Base-by-base conservation (phyloP, 2,113 vertebrate genomes). In the Romanogobio albipinnatus region DNA sequence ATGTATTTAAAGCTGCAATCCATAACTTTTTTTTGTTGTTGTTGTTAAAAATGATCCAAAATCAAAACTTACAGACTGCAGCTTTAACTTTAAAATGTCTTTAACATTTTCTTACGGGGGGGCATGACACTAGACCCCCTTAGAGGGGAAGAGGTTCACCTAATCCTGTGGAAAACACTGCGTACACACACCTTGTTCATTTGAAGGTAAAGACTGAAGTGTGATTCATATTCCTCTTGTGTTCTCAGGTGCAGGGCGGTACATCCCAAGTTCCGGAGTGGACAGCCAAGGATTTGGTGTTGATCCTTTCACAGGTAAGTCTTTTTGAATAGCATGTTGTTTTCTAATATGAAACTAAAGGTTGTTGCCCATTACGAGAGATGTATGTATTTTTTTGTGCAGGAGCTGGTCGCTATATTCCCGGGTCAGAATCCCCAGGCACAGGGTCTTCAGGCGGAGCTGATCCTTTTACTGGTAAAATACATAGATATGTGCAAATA, bases 321-420 rank as follows among this genome's bases (percentile, higher is more conserved):
- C 45, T 71, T 59, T 73, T 8, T 0, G 9, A 24, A 75, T 9
- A 45, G 39, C 36, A 9, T 3, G 24, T 22, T 33, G 39, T 78
- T 26, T 24, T 11, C 14, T 51, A n/a, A 51, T 49, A 49, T 33
- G 61, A 81, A 22, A 43, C 3, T 10, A 61, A 61, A 61, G 19
- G 0, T 56, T 53, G 3, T 36, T 29, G 70, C 56, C 33, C 10
- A 24, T 43, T 58, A 14, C 39, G 45, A 66, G 14, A 13, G 47
- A 66, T 49, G 4, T 85, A n/a, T 61, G 14, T 66, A n/a, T 45
- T 71, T 24, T 6, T 19, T 53, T 82, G 29, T 36, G 39, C 86
- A 99, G 98, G 98, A 88, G 86, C 96, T 87, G 97, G 96, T 73
- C 96, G 97, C 33, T 99, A 99, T 81, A 96, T 99, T 86, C 98